Evolutionary conservation across 2,797 vertebrate genomes (phyloP).

Genomic region (Lateolabrax maculatus): DNA sequence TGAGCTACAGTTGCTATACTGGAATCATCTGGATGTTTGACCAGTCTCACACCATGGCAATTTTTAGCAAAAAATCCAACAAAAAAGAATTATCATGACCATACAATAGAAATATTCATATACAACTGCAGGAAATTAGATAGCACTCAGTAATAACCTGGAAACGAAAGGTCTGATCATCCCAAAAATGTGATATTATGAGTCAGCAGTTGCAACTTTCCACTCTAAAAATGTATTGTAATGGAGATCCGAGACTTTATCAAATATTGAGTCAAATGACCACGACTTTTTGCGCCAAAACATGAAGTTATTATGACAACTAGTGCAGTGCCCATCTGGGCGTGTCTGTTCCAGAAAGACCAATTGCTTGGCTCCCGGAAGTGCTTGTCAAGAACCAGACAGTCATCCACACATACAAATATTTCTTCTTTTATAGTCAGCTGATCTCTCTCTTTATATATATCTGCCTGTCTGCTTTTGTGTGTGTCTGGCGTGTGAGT

Average conservation of each 20-base stretch:
- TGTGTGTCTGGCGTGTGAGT: too few species aligned
- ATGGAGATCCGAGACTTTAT: neutral
- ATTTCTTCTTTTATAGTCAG: too few species aligned
- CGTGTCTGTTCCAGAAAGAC: too few species aligned
- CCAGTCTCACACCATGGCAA: neutral
- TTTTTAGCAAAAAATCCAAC: conserved; percentile 11
- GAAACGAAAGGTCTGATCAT: conserved; percentile 18
- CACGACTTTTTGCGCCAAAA: neutral
- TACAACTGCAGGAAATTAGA: conserved; percentile 32
- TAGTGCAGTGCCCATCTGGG: too few species aligned
- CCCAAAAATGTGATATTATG: neutral
- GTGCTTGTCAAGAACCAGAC: too few species aligned
- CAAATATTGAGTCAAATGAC: neutral
- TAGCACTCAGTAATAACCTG: conserved; percentile 22
- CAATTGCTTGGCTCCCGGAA: too few species aligned
- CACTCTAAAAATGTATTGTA: neutral
- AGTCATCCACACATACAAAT: too few species aligned
- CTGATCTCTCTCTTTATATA: too few species aligned
- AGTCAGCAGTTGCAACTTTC: neutral
- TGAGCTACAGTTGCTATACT: neutral
- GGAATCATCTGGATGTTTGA: conserved; percentile 8
- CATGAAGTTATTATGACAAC: neutral
- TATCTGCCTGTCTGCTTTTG: too few species aligned
- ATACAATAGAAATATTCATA: conserved; percentile 12
- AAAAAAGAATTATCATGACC: conserved; percentile 10